Percentiles rank a stretch among this genome's conserved stretches.
These are phyloP conservation scores for Acromyrmex echinatior DNA, from an alignment of 1,140 invertebrate genomes.

Conservation along the genomic window DNA sequence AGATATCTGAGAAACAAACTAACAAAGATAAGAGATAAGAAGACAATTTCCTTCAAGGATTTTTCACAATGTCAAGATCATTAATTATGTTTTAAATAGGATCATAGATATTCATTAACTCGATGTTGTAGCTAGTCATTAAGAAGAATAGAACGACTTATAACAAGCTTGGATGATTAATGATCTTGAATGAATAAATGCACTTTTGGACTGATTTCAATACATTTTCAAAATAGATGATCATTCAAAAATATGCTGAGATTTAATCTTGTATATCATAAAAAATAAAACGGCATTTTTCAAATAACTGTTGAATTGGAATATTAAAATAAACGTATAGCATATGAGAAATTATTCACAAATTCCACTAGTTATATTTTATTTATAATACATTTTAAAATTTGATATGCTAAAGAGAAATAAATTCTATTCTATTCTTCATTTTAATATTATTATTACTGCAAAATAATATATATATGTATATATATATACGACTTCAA, in stretches of 20 bases:
- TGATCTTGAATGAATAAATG: conserved; percentile 29
- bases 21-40: conserved; percentile 37
- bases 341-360: not conserved
- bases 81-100: conserved; percentile 61
- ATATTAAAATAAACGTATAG: not conserved
- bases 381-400: not conserved
- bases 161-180: conserved; percentile 53
- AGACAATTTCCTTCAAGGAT: conserved; percentile 36
- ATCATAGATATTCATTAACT: conserved; percentile 64
- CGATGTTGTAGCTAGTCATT: conserved; percentile 57
- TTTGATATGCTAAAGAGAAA: too few species aligned
- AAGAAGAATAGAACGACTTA: conserved; percentile 57
- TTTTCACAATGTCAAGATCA: conserved; percentile 41
- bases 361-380: not conserved
- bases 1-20: conserved; percentile 1
- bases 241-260: not conserved
- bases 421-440: too few species aligned
- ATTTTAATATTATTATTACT: not conserved
- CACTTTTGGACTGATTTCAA: conserved; percentile 38
- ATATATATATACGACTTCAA: not conserved
- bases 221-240: conserved; percentile 21
- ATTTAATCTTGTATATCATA: not conserved
- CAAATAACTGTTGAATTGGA: not conserved
- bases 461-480: too few species aligned
- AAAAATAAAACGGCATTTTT: conserved; percentile 7